Percentiles rank a stretch among this genome's conserved stretches.
These are phyloP conservation scores for Caenorhabditis sp. DNA, from an alignment of 2,888 invertebrate species.

Conservation along the genomic window DNA sequence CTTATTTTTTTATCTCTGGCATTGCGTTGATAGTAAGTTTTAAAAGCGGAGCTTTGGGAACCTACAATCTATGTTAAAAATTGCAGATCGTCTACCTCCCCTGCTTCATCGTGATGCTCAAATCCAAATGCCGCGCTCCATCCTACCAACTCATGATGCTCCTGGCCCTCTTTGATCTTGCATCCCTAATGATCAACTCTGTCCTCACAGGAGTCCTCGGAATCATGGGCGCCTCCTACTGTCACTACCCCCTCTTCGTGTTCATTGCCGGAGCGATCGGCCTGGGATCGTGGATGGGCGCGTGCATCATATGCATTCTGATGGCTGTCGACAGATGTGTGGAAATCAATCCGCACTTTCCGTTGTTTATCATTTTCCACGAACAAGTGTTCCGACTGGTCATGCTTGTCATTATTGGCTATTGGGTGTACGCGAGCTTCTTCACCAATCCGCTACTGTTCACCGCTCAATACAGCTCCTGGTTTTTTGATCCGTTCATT, in stretches of 20 bases:
- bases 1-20: slow-evolving; percentile 7
- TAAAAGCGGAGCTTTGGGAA: not conserved
- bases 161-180: slow-evolving; percentile 45
- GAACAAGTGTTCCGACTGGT: not conserved
- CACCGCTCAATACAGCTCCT: slow-evolving; percentile 29
- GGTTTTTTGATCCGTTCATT: slow-evolving; percentile 43
- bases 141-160: slow-evolving; percentile 40
- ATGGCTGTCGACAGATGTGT: slow-evolving; percentile 47
- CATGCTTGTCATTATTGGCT: slow-evolving; percentile 6
- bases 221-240: slow-evolving; percentile 31
- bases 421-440: slow-evolving; percentile 22
- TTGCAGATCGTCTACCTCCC: slow-evolving; percentile 7
- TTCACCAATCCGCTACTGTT: slow-evolving; percentile 40
- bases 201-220: slow-evolving; percentile 42
- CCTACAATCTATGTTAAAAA: too few species aligned
- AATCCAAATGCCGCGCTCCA: slow-evolving; percentile 32
- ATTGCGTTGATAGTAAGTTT: not conserved
- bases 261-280: slow-evolving; percentile 36
- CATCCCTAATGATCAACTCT: slow-evolving; percentile 41
- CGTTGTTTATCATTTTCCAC: slow-evolving; percentile 7
- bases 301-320: slow-evolving; percentile 30
- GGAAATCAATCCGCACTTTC: slow-evolving; percentile 16
- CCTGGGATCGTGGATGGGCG: slow-evolving; percentile 42
- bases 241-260: slow-evolving; percentile 26
- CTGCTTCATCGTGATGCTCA: slow-evolving; percentile 30